Conservation (phyloP, 2,113 vertebrate genomes). For the Colistium nudipinnis region DNA sequence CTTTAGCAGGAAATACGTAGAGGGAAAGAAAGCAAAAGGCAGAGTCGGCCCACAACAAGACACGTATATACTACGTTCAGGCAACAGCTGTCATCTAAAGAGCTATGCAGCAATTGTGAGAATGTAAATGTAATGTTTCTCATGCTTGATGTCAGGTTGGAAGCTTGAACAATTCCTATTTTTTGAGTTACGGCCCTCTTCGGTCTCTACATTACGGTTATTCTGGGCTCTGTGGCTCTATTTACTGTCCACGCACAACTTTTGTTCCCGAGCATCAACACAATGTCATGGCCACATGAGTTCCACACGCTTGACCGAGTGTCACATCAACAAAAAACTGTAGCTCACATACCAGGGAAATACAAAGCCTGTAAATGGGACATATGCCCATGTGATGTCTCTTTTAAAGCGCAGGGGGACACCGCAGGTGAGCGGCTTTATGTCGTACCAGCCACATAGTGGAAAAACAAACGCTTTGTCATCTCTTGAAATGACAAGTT, state of each 20-base stretch:
- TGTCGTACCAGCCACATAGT: no score
- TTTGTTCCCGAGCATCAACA: conserved; percentile 7
- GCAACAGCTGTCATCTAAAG: background rate
- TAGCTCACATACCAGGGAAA: conserved; percentile 1
- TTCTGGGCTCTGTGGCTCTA: background rate
- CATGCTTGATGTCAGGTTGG: background rate
- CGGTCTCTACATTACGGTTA: background rate
- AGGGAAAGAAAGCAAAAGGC: conserved; percentile 37
- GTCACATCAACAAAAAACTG: conserved; percentile 14
- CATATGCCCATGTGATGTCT: conserved; percentile 14
- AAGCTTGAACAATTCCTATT: background rate
- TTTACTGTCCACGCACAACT: conserved; percentile 9
- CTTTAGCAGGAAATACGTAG: conserved; percentile 24
- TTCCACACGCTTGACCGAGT: background rate
- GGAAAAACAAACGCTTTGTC: no score
- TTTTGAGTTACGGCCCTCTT: background rate
- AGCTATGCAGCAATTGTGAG: background rate
- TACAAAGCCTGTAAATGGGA: conserved; percentile 32
- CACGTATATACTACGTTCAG: background rate
- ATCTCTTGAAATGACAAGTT: no score
- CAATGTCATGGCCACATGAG: background rate
- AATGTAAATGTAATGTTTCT: background rate
- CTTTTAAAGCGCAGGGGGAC: conserved; percentile 5
- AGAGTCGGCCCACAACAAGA: conserved; percentile 6
- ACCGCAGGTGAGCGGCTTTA: conserved; percentile 24